Base-by-base conservation (phyloP, 2,888 invertebrate species). In the Caradrina kadenii region DNA sequence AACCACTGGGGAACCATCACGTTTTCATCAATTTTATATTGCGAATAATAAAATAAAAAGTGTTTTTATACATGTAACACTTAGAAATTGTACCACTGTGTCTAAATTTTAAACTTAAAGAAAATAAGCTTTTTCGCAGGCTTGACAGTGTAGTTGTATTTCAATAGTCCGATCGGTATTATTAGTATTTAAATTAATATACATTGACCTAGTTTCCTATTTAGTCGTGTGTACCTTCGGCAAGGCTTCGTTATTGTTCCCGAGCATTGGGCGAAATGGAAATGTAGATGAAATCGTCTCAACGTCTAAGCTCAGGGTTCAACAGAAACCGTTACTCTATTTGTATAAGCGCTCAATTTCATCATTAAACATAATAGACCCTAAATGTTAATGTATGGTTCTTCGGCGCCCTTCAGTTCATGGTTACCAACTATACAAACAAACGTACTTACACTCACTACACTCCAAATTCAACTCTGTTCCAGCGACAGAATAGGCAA, bases 341-440 rank as follows among this genome's bases (percentile, higher is more conserved):
- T 78, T 72, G 69, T 81, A 50, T 58, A 62, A 68, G 63, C 69
- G 75, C 71, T 70, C 73, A 83, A 79, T 82, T 82, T 83, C 76
- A 77, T 77, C 80, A 84, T 79, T 72, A 79, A 83, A 84, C 80
- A 84, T 82, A 84, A 83, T 82, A 71, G 78, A 71, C 73, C 82
- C 80, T 80, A 82, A 83, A 83, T 80, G 84, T 84, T 83, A 84
- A 82, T 78, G 82, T 71, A 82, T 76, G 77, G 73, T 78, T 84
- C 82, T 73, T 81, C 71, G 70, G 52, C 73, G 84, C 83, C 84
- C 84, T 84, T 83, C 83, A 58, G 76, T 69, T 84, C 83, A 83
- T 78, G 82, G 84, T 70, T 75, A 75, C 84, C 62, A 72, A 82
- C 74, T 82, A 73, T 55, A 69, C 53, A 56, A 61, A 67, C 76